phyloP scores from a whole-genome alignment of 2,113 vertebrate species.

The Cisticola juncidis region DNA sequence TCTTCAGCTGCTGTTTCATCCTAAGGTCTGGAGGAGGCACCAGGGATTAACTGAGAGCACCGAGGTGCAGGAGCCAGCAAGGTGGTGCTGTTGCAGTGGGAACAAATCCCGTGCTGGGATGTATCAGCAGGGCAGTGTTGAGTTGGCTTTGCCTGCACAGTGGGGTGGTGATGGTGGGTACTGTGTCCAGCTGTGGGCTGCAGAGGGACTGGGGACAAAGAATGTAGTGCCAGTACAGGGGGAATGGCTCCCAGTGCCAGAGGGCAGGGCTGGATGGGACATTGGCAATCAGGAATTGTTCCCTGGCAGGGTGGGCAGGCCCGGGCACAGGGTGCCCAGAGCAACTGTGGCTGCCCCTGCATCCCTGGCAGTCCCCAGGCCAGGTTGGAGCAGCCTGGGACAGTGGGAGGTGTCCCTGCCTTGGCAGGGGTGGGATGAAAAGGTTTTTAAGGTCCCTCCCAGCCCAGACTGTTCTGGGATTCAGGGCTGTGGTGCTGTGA shows the following conservation, averaged over 20 bases:
- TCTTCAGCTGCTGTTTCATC: not conserved
- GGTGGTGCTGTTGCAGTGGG: not conserved
- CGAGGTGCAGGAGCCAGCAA: not conserved
- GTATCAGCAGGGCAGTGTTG: rapidly evolving
- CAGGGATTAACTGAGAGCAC: not conserved
- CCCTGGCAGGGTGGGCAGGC: not conserved
- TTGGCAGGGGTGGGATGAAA: no score
- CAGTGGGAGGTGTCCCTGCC: not conserved
- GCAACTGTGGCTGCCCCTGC: not conserved
- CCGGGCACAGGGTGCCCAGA: not conserved
- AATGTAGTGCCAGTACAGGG: rapidly evolving
- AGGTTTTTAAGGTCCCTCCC: not conserved
- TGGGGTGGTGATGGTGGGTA: not conserved
- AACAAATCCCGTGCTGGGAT: not conserved
- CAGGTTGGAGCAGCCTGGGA: not conserved
- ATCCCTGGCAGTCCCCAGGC: not conserved
- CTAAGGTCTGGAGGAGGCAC: not conserved
- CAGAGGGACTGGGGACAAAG: not conserved
- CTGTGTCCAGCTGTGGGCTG: not conserved
- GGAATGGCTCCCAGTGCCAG: not conserved
- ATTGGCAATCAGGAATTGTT: not conserved
- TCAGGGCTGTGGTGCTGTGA: not conserved
- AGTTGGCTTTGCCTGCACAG: not conserved
- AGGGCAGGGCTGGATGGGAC: not conserved
- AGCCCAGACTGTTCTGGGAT: not conserved